Evolutionary conservation across 2,888 invertebrate genomes (phyloP), one percentile per base, ranked within the genome.

Genomic region (Rhingia rostrata): DNA sequence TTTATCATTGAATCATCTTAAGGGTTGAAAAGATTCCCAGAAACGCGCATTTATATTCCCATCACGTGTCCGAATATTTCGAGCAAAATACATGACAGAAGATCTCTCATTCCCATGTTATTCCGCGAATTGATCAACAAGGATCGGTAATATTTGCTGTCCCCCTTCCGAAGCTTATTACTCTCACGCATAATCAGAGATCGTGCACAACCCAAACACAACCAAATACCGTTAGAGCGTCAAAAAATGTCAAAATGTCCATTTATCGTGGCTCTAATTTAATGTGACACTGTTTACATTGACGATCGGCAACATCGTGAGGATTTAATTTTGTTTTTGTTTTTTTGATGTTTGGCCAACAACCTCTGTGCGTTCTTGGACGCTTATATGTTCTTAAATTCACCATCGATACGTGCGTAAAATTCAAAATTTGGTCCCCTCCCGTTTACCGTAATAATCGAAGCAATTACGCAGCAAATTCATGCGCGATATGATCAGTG

Each of bases 261-360:
- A 83, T 41, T 69, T 63, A 64, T 74, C 64, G 73, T 80, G 84
- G 64, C 53, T 74, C 83, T 84, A 79, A 80, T 84, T 84, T 64
- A 45, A 58, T 69, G 58, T 69, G 73, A 54, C 67, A 72, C 61
- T 70, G 63, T 69, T 60, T 41, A 69, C 49, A 67, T 45, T 5
- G 12, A 14, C 30, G 12, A 0, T 35, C 35, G 14, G 22, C 47
- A 47, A 60, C 41, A n/a, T 79, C 83, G 83, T 83, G 79, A 73
- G 37, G 6, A 7, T 41, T 60, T 43, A 51, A 63, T 54, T 51
- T 43, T 12, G 30, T 14, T 45, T 4, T 4, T 4, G 53, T 14
- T 69, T 73, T 22, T 22, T 2, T 22, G 22, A 1, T 22, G 22
- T 22, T 83, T 83, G 72, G 78, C 83, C 78, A 83, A 83, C 72